phyloP scores from a whole-genome alignment of 2,797 vertebrate species.

The Poeciliopsis infans region DNA sequence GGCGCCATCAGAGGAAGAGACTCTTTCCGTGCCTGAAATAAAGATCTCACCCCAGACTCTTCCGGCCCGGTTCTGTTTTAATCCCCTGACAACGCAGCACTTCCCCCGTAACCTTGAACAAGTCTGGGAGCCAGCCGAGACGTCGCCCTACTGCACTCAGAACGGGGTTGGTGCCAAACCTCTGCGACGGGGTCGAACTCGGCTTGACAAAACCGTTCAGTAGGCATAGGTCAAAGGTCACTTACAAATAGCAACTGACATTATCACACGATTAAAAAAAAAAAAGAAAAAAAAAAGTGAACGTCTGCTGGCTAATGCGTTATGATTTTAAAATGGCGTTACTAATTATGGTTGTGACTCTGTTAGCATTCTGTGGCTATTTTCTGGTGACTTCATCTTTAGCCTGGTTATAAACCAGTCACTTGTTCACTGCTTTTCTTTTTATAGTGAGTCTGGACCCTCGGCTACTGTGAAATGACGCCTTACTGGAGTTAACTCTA shows the following conservation, averaged over 20 bases:
- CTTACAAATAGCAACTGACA: not conserved
- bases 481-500: too few species aligned
- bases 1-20: conserved; percentile 77
- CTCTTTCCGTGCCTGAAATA: conserved; percentile 77
- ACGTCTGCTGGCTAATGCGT: not conserved
- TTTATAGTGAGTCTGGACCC: too few species aligned
- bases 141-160: not conserved
- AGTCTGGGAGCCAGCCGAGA: not conserved
- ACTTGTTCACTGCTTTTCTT: too few species aligned
- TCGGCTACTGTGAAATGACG: too few species aligned
- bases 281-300: too few species aligned
- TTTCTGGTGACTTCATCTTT: not conserved
- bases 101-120: conserved; percentile 69
- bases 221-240: not conserved
- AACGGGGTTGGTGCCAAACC: not conserved
- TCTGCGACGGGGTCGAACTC: too few species aligned
- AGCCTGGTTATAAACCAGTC: too few species aligned
- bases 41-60: conserved; percentile 71
- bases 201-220: not conserved
- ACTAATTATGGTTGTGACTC: not conserved
- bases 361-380: not conserved
- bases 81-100: conserved; percentile 66
- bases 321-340: not conserved
- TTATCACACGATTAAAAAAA: not conserved
- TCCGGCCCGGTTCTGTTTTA: conserved; percentile 75